phyloP scores from a whole-genome alignment of 2,113 vertebrate species.

The Colinus virginianus region DNA sequence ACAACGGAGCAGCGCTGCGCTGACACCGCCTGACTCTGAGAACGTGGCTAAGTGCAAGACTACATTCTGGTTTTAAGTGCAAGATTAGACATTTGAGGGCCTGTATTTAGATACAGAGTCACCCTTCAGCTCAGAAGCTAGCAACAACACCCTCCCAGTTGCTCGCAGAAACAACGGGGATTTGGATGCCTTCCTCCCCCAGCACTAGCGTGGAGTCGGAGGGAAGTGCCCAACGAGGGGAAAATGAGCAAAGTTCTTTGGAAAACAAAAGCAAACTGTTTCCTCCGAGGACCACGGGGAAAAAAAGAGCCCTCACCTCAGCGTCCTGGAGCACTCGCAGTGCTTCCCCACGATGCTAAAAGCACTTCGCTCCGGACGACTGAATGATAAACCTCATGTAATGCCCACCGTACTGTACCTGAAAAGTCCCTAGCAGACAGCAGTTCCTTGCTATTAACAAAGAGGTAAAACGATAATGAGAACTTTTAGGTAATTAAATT shows the following conservation, averaged over 20 bases:
- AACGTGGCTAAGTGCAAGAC: slow-evolving; percentile 28
- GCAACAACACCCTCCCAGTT: not conserved
- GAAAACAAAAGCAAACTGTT: not conserved
- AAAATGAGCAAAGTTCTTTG: not conserved
- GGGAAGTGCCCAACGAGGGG: not conserved
- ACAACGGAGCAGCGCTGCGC: not conserved
- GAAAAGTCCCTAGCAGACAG: slow-evolving; percentile 71
- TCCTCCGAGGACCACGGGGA: not conserved
- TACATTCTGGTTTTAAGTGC: slow-evolving; percentile 36
- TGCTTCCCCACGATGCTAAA: slow-evolving; percentile 14
- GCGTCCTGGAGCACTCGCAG: not conserved
- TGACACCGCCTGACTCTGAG: not conserved
- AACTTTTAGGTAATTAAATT: slow-evolving; percentile 74
- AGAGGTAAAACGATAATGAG: slow-evolving; percentile 67
- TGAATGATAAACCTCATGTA: slow-evolving; percentile 62
- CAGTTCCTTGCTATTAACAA: slow-evolving; percentile 80
- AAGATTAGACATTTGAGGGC: not conserved
- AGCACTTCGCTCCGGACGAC: not conserved
- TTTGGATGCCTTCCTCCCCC: not conserved
- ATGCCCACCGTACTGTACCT: slow-evolving; percentile 70
- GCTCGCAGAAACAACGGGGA: not conserved
- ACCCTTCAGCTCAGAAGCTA: not conserved
- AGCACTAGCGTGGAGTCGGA: not conserved
- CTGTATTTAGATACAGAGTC: not conserved
- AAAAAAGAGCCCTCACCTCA: not conserved